Evolutionary conservation across 2,113 vertebrate species (phyloP).

Genomic region (Hemicordylus capensis): DNA sequence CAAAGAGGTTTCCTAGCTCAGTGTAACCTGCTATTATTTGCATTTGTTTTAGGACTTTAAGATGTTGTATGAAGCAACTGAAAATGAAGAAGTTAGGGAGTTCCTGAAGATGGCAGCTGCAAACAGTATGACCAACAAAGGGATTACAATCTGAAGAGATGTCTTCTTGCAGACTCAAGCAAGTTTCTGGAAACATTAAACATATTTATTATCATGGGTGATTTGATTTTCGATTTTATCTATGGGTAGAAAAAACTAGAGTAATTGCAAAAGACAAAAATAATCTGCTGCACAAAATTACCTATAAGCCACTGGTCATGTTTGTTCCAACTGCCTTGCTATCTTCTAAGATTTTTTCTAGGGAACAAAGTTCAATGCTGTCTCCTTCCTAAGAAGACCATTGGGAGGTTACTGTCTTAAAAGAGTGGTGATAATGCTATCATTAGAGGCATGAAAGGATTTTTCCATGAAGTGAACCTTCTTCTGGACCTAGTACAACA

Average conservation of each 20-base stretch:
- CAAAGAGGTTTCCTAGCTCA: not conserved
- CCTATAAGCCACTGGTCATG: not conserved
- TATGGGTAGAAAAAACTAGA: not conserved
- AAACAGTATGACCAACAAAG: not conserved
- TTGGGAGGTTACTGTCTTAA: not conserved
- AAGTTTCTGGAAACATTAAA: fast-evolving
- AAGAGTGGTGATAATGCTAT: too few relatives aligned
- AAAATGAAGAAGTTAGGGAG: conserved; percentile 21
- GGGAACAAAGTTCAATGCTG: not conserved
- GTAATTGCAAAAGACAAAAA: not conserved
- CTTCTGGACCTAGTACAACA: not conserved
- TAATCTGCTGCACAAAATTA: too few relatives aligned
- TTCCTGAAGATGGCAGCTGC: conserved; percentile 16
- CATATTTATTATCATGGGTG: too few relatives aligned
- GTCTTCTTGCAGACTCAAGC: fast-evolving
- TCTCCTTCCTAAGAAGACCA: not conserved
- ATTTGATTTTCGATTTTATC: fast-evolving
- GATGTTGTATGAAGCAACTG: conserved; percentile 20
- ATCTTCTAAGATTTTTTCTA: not conserved
- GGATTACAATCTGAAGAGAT: fast-evolving
- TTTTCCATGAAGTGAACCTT: not conserved
- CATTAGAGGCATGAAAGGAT: not conserved
- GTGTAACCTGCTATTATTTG: not conserved
- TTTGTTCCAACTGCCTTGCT: not conserved
- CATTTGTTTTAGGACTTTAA: conserved; percentile 37